These are phyloP conservation scores for Anniella stebbinsi DNA, from an alignment of 2,797 vertebrate genomes.

Conservation along the genomic window DNA sequence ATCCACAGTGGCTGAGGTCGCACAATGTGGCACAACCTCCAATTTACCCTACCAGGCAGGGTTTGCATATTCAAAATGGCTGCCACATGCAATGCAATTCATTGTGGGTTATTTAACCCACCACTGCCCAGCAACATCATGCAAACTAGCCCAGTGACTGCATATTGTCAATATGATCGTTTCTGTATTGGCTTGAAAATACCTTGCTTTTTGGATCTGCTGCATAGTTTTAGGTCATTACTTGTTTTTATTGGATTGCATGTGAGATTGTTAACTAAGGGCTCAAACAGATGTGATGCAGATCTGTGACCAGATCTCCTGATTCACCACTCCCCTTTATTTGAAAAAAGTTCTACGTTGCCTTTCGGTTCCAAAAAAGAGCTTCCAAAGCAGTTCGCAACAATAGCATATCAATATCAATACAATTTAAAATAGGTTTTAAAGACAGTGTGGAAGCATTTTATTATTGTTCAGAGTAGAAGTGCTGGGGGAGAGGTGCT, in stretches of 20 bases:
- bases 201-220: background rate
- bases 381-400: background rate
- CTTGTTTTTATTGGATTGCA: background rate
- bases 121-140: too few species aligned
- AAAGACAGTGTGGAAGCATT: background rate
- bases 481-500: background rate
- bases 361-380: background rate
- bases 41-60: too few species aligned
- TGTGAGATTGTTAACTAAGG: background rate
- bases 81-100: too few species aligned
- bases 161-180: background rate
- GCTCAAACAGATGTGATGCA: background rate
- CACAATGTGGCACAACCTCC: too few species aligned
- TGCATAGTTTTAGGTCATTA: background rate
- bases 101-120: too few species aligned
- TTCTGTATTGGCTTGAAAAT: background rate
- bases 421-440: background rate
- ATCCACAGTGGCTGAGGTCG: too few species aligned
- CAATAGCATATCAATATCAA: background rate
- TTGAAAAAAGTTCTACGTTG: background rate
- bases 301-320: background rate
- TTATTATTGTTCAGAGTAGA: background rate
- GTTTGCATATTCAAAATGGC: too few species aligned
- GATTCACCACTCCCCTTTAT: background rate
- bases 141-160: too few species aligned